Evolutionary conservation across 2,888 invertebrate species (phyloP).

Genomic region (Himalopsyche tibetana): DNA sequence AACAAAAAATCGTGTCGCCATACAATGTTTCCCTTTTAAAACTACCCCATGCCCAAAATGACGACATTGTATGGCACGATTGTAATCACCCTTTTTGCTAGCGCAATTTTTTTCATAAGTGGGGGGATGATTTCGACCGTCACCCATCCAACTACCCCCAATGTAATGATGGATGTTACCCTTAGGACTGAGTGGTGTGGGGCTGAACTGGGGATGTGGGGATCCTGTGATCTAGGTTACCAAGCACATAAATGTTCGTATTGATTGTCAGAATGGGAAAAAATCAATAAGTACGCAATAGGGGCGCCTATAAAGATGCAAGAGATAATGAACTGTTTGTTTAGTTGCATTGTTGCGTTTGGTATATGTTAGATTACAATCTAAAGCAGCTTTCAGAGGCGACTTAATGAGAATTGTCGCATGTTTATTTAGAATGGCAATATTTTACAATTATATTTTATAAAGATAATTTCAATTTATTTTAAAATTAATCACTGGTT

Average conservation of each 20-base stretch:
- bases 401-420: neutral
- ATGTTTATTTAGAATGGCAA: neutral
- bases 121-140: constrained; percentile 13
- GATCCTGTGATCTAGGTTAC: constrained; percentile 63
- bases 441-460: neutral
- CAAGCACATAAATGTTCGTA: constrained; percentile 51
- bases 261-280: constrained; percentile 58
- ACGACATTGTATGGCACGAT: constrained; percentile 44
- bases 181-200: constrained; percentile 53
- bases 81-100: constrained; percentile 61
- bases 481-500: no score
- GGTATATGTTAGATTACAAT: neutral
- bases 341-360: neutral
- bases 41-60: constrained; percentile 48
- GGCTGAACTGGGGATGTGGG: constrained; percentile 45
- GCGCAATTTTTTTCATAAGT: constrained; percentile 53
- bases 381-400: neutral
- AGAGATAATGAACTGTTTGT: constrained; percentile 26
- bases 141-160: constrained; percentile 42
- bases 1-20: constrained; percentile 47
- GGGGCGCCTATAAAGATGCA: constrained; percentile 1
- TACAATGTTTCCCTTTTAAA: constrained; percentile 39
- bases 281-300: constrained; percentile 59
- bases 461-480: neutral
- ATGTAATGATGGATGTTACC: constrained; percentile 62